Base-by-base conservation (phyloP, 2,888 invertebrate genomes). In the Iphiclides podalirius region DNA sequence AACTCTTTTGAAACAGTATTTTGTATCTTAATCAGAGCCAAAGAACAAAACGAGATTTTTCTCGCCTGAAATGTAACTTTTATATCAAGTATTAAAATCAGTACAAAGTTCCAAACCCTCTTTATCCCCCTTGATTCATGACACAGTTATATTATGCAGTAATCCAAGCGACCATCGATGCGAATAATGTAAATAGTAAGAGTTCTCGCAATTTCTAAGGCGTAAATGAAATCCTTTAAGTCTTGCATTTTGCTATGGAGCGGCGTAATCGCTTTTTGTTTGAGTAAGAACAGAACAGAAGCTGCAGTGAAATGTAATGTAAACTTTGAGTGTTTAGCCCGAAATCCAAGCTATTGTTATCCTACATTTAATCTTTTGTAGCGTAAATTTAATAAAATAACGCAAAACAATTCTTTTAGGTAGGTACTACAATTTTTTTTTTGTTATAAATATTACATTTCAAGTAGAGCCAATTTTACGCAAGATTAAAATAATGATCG, bases 151-250 rank as follows among this genome's bases (percentile, higher is more conserved):
- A n/a, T 36, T 37, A 45, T 45, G 31, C 31, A 37, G n/a, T 45
- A 38, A 45, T 13, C 45, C 38, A 20, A 17, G 45, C 28, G 12
- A 20, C 31, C 37, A 38, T 46, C 39, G 39, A 46, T 39, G 46
- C 46, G 39, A 34, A 15, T 46, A 31, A 39, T 20, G 20, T 39
- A 39, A 33, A 33, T 38, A 20, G 31, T 38, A 39, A 46, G 33
- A 46, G 33, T 39, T 46, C 39, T 38, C 46, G 23, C 39, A 39
- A 33, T 39, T 46, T 46, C 34, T 39, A 46, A 34, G 39, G 39
- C 20, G 39, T 46, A 46, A 39, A 46, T 39, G 33, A 46, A 46
- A 46, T 39, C 46, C 45, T 45, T 38, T 39, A 46, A 46, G 34
- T 23, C 46, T 34, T 33, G 23, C 14, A 34, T 33, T 46, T 46